Evolutionary conservation across 2,888 invertebrate species (phyloP).

Genomic region (Hipparchia semele): DNA sequence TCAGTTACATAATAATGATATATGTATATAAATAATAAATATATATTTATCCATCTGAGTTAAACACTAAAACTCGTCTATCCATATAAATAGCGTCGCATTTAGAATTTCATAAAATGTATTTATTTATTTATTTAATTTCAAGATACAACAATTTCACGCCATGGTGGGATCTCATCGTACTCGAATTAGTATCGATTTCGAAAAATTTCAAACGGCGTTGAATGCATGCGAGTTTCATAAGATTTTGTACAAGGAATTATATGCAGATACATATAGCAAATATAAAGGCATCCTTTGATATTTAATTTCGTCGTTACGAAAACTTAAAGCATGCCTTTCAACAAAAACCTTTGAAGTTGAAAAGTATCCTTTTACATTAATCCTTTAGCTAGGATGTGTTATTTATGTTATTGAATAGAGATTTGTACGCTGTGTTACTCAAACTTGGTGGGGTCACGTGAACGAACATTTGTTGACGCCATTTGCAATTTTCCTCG

Average conservation of each 20-base stretch:
- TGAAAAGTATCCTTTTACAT: neutral
- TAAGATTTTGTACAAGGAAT: neutral
- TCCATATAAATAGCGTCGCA: conserved; percentile 79
- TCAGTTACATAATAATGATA: conserved; percentile 44
- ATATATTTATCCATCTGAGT: conserved; percentile 72
- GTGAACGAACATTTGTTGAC: neutral
- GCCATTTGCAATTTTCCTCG: conserved; percentile 47
- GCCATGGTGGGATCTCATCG: conserved; percentile 67
- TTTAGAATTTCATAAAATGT: conserved; percentile 61
- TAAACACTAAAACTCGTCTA: conserved; percentile 73
- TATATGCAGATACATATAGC: neutral
- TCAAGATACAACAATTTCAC: conserved; percentile 70
- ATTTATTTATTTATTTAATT: conserved; percentile 38
- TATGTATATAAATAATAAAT: conserved; percentile 62
- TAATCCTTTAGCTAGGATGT: too few relatives aligned
- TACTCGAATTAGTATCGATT: conserved; percentile 48
- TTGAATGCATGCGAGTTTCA: neutral
- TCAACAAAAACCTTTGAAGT: neutral
- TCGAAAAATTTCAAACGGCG: conserved; percentile 11
- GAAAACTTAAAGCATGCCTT: conserved; percentile 9
- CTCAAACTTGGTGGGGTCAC: neutral
- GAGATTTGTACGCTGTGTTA: neutral
- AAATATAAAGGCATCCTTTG: conserved; percentile 9
- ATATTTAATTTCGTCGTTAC: conserved; percentile 21
- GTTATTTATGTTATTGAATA: neutral